A percentile compares a stretch with the other conserved stretches of the same genome.
Evolutionary conservation across 2,888 invertebrate species (phyloP).

Genomic region (Geophilus truncorum): DNA sequence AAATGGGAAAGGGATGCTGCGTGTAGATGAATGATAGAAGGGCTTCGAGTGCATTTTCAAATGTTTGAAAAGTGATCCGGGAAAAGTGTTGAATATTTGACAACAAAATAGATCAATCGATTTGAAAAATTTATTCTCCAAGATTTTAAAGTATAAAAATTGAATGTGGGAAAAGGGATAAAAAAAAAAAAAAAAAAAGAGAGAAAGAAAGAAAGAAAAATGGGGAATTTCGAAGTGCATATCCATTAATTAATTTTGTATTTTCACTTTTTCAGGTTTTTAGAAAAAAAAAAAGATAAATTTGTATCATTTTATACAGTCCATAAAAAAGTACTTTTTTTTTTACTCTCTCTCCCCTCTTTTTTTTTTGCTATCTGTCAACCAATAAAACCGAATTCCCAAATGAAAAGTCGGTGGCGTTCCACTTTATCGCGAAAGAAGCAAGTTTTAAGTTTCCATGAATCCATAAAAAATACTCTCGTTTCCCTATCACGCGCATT

Average conservation of each 20-base stretch:
- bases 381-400: slow-evolving; percentile 15
- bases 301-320: neutral
- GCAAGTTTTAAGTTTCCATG: slow-evolving; percentile 16
- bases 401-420: slow-evolving; percentile 10
- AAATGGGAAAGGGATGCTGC: neutral
- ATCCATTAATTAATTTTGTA: too few species aligned
- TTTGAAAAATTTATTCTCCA: neutral
- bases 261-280: too few species aligned
- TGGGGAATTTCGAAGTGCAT: too few species aligned
- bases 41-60: slow-evolving; percentile 13
- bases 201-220: neutral
- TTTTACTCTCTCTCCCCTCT: too few species aligned
- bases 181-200: neutral
- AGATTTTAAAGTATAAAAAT: neutral
- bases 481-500: slow-evolving; percentile 12
- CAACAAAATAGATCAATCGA: slow-evolving; percentile 22
- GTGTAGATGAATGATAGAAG: slow-evolving; percentile 24
- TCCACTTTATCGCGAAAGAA: slow-evolving; percentile 4
- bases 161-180: neutral
- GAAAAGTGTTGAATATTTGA: slow-evolving; percentile 25
- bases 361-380: slow-evolving; percentile 7
- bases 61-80: slow-evolving; percentile 10
- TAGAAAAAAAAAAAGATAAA: neutral
- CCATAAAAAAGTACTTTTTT: slow-evolving; percentile 8
- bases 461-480: slow-evolving; percentile 20